These are phyloP conservation scores for Terrapene triunguis DNA, from an alignment of 2,113 vertebrate species.

Conservation along the genomic window DNA sequence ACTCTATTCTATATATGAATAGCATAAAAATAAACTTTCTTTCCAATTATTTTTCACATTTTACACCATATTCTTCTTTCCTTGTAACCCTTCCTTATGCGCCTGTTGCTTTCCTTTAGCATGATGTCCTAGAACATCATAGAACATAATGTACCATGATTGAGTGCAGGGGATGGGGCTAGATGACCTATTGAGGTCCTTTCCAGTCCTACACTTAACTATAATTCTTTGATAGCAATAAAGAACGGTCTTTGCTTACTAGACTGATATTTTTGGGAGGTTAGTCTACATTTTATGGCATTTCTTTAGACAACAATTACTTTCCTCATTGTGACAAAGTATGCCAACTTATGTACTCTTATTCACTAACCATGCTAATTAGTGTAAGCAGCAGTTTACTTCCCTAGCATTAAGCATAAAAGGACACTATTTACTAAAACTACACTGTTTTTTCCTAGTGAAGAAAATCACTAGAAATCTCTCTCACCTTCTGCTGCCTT, in stretches of 20 bases:
- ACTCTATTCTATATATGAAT: neutral
- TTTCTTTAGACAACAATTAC: neutral
- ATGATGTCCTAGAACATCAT: neutral
- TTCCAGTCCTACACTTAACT: neutral
- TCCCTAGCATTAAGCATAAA: neutral
- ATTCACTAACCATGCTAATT: neutral
- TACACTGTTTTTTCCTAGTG: neutral
- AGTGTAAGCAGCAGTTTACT: neutral
- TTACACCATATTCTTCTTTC: neutral
- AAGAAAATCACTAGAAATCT: neutral
- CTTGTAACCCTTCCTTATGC: neutral
- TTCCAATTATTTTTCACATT: neutral
- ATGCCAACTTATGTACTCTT: neutral
- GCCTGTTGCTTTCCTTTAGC: neutral
- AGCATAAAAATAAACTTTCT: neutral
- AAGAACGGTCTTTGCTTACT: neutral
- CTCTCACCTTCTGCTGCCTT: neutral
- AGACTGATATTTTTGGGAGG: neutral
- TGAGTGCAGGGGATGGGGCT: neutral
- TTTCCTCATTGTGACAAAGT: neutral
- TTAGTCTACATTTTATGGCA: neutral
- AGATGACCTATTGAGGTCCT: neutral
- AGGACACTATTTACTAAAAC: neutral
- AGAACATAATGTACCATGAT: neutral
- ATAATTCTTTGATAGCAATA: neutral